Conservation (phyloP, 2,888 invertebrate species). For the Linnaemya vulpina region DNA sequence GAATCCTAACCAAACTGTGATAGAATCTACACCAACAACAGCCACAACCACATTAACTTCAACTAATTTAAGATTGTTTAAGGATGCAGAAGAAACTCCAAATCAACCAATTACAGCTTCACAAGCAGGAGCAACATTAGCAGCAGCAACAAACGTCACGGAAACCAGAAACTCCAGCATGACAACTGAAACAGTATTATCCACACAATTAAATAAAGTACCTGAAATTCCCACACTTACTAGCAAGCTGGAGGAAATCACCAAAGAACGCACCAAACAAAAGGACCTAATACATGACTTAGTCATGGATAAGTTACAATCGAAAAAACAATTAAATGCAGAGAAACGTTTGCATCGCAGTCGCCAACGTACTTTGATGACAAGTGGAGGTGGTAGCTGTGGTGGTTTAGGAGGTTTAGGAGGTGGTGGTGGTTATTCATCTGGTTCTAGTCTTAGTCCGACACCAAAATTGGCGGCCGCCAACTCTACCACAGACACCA, state of each 20-base stretch:
- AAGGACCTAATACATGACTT: conserved; percentile 92
- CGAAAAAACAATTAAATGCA: conserved; percentile 86
- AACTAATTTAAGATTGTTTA: conserved; percentile 63
- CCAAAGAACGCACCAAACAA: conserved; percentile 91
- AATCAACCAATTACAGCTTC: conserved; percentile 10
- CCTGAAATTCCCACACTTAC: conserved; percentile 85
- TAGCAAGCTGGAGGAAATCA: conserved; percentile 89
- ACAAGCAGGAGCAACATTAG: background rate
- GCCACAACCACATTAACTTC: conserved; percentile 46
- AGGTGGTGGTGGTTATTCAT: conserved; percentile 76
- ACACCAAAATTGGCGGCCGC: conserved; percentile 80
- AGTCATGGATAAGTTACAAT: conserved; percentile 90
- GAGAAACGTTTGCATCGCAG: conserved; percentile 86
- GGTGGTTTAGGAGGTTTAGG: conserved; percentile 63
- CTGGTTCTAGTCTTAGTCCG: conserved; percentile 80
- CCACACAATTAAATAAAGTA: conserved; percentile 77
- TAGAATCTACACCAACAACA: conserved; percentile 76
- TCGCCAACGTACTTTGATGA: conserved; percentile 83
- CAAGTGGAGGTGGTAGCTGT: conserved; percentile 73
- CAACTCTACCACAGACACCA: conserved; percentile 77
- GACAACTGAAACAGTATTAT: conserved; percentile 51
- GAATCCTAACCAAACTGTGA: conserved; percentile 78
- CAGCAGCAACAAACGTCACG: background rate
- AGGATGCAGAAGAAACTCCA: conserved; percentile 30
- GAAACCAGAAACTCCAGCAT: conserved; percentile 57